Evolutionary conservation across 2,113 vertebrate genomes (phyloP), one percentile per base, ranked within the genome.

Genomic region (Eupsittula cactorum): DNA sequence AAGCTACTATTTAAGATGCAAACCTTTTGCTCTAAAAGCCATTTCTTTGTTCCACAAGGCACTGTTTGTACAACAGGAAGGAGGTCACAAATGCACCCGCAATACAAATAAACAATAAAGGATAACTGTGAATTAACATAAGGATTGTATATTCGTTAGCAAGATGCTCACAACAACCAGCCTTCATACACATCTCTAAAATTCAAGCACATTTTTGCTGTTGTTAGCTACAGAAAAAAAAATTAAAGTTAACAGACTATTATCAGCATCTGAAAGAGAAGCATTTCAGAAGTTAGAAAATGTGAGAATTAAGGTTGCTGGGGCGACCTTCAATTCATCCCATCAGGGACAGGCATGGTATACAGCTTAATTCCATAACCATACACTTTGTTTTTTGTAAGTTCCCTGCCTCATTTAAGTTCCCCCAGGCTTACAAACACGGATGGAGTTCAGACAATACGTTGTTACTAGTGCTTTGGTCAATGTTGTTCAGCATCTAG

Each of bases 231-330:
- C 8, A 39, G 12, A 11, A 46, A 49, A 46, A 52, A 69, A 47
- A 37, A 35, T 1, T 20, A 21, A 79, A 75, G 24, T 65, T 84
- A 94, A 46, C 62, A 55, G 55, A 60, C 39, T 95, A 80, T 90
- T 83, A 94, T 90, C 82, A 94, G 46, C 63, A 92, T 73, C 71
- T 92, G 59, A 90, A 80, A 90, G 28, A 77, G 49, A 90, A 92
- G 62, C 53, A 82, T 77, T 73, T 88, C 52, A 73, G 82, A 94
- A 90, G 44, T 68, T 53, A 74, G 39, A 93, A 94, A 80, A 95
- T 37, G 24, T 2, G 1, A 88, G 88, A 90, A 77, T 41, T 95
- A 86, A 90, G 86, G 95, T 95, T 97, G 92, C 94, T 46, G 1
- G 42, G 82, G 95, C 75, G 93, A 95, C 94, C 57, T 74, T 92